These are phyloP conservation scores for Atethmia centrago DNA, from an alignment of 2,888 invertebrate genomes.

Conservation along the genomic window DNA sequence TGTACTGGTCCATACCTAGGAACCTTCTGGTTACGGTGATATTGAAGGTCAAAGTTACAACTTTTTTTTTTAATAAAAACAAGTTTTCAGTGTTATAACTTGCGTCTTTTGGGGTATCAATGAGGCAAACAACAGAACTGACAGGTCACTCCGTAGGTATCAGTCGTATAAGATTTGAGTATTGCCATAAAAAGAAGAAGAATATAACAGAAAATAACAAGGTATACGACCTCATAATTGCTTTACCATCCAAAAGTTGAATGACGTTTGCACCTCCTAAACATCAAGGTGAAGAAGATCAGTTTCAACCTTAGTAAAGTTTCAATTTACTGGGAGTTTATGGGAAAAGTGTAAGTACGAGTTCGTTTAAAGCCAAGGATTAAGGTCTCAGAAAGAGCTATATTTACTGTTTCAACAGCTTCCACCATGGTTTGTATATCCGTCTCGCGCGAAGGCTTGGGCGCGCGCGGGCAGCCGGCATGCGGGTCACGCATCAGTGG, in stretches of 20 bases:
- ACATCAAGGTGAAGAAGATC: neutral
- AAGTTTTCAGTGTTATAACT: neutral
- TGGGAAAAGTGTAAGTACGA: neutral
- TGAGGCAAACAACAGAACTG: neutral
- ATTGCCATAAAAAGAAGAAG: neutral
- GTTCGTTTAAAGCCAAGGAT: neutral
- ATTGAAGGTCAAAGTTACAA: neutral
- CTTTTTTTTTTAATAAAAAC: neutral
- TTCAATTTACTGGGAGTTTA: neutral
- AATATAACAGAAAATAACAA: neutral
- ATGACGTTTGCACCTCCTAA: neutral
- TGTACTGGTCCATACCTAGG: too few species aligned
- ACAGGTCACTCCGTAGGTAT: neutral
- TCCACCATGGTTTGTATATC: constrained; percentile 82
- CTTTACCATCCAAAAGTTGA: neutral
- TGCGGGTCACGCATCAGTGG: constrained; percentile 80
- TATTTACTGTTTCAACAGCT: constrained; percentile 72
- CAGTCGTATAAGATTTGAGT: neutral
- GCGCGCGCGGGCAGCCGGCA: constrained; percentile 41
- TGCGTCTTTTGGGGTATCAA: neutral
- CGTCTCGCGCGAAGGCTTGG: constrained; percentile 54
- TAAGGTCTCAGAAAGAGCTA: neutral
- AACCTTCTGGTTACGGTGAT: neutral
- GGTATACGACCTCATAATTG: neutral
- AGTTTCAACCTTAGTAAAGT: neutral